Evolutionary conservation across 2,888 invertebrate genomes (phyloP), one percentile per base, ranked within the genome.

Genomic region (Ceraclea dissimilis): DNA sequence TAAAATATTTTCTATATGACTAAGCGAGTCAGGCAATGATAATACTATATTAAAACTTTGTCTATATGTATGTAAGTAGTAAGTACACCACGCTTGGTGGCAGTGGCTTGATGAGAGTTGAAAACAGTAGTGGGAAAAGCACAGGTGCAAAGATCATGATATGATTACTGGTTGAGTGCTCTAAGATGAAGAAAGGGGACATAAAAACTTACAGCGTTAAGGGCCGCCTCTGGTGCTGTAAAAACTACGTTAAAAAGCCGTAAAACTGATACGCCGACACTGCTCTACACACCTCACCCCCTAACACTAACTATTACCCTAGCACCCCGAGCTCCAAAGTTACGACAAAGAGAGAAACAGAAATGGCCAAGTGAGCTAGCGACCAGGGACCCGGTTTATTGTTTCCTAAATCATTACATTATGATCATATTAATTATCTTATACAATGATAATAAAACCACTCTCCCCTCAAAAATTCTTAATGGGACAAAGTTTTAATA

Each of bases 241-340:
- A 78, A 78, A 77, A 73, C 72, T 71, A 68, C 74, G 73, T 78
- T 75, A 78, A 78, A 76, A 70, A 73, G 73, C 72, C 75, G 71
- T 78, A 75, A 76, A 77, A 21, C 54, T 17, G 54, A 39, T 39
- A 39, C 39, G 39, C 39, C 39, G 39, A 13, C 39, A 39, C 39
- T 39, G 39, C 16, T 39, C 8, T 4, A 5, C 39, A 13, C 39
- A 4, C 39, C 16, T 5, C 5, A n/a, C 39, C 39, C 39, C n/a
- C 39, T 39, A 8, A 16, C 5, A n/a, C 16, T 39, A 39, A 39
- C 39, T 16, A 39, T 39, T 39, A 39, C 39, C 16, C 39, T 16
- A 39, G 39, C 39, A 39, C 39, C 39, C 16, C 39, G 13, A 39
- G 39, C 39, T 26, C 26, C 26, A 26, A 10, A 26, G 26, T 6